Evolutionary conservation across 2,888 invertebrate species (phyloP), one percentile per base, ranked within the genome.

Genomic region (Andrena flavipes): DNA sequence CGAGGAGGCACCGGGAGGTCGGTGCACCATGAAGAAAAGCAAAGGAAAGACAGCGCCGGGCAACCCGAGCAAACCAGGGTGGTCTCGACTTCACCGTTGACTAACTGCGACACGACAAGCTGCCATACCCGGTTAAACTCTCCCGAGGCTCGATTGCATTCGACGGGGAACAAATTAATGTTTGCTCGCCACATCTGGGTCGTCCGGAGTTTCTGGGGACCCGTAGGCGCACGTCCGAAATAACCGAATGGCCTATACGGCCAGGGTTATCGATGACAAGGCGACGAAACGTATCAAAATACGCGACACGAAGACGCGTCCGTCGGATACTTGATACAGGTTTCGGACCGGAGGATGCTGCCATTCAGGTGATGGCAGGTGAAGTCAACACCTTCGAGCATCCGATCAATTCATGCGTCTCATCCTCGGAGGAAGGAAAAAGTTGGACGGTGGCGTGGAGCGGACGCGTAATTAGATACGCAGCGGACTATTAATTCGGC

Each of bases 71-170:
- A 81, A 83, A 84, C 86, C 88, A 79, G 90, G 92, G 92, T 91
- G 92, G 91, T 92, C 91, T 81, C 83, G 72, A 77, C 85, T 83
- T 90, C 89, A 91, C 80, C 86, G 85, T 89, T 88, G 90, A 91
- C 91, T 90, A 91, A 91, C 90, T 90, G 87, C 92, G 89, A 92
- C 91, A 92, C 89, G 92, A 91, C 91, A 89, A 81, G 86, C 90
- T 91, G 90, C 90, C 91, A 91, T 90, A 90, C 84, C 86, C 87
- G 89, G 86, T 91, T 91, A 88, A 84, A 89, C 88, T 91, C 90
- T 84, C 80, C 85, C 85, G 86, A 70, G 85, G 84, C 86, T 89
- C 89, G 87, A 91, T 91, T 83, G 86, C 84, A 80, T 88, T 91
- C 89, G 89, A 90, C 89, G 88, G 84, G 80, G 72, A 87, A 91